Conservation (phyloP, 2,888 invertebrate species). For the Lissonota sp. region DNA sequence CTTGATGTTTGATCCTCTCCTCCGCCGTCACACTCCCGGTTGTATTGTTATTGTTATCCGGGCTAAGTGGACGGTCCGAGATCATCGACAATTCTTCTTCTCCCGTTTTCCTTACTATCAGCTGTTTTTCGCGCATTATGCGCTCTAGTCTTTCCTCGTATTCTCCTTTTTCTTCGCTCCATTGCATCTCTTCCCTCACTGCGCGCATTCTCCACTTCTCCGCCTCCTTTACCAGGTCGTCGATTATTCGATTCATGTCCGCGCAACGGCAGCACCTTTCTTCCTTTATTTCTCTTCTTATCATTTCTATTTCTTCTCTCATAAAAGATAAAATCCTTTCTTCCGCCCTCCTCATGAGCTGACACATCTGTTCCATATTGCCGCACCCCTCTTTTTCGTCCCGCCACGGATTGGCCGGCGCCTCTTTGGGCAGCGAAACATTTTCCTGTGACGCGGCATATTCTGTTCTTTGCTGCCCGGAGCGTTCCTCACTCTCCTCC, state of each 20-base stretch:
- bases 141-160: background rate
- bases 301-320: background rate
- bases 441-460: no score
- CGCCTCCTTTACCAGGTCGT: background rate
- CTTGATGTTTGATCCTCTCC: no score
- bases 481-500: no score
- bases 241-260: slow-evolving; percentile 18
- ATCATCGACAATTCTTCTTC: no score
- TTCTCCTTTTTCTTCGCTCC: background rate
- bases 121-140: no score
- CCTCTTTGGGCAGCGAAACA: no score
- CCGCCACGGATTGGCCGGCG: background rate
- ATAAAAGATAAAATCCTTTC: background rate
- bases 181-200: background rate
- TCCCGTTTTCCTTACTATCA: no score
- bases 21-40: no score
- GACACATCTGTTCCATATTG: background rate
- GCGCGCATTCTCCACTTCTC: slow-evolving; percentile 18
- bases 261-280: background rate
- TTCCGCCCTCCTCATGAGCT: background rate
- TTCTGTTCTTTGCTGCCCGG: no score
- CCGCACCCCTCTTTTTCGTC: background rate
- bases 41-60: no score
- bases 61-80: no score
- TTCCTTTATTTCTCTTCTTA: background rate